Evolutionary conservation across 2,797 vertebrate genomes (phyloP).

Genomic region (Syndactyla subalaris): DNA sequence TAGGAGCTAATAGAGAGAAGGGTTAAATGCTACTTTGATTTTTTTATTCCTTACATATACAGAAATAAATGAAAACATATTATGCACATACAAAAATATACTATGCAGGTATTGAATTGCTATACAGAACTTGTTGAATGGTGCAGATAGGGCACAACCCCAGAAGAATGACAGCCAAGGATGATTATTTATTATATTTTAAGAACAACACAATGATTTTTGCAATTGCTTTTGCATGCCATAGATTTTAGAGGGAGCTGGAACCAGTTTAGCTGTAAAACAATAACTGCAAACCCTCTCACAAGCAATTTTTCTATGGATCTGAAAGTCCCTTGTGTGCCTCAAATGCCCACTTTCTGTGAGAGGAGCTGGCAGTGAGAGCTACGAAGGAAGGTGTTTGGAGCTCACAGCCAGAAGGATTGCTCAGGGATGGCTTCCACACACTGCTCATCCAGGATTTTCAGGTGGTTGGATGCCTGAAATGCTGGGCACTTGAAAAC

Average conservation of each 20-base stretch:
- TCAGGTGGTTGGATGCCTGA: background rate
- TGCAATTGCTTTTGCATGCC: background rate
- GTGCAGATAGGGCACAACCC: background rate
- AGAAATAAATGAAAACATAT: background rate
- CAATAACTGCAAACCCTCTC: background rate
- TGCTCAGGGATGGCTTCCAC: background rate
- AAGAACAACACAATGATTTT: background rate
- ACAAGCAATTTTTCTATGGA: background rate
- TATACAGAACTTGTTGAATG: background rate
- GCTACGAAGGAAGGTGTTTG: background rate
- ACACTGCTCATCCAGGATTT: background rate
- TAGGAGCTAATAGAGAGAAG: background rate
- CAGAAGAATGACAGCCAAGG: background rate
- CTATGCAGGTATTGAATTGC: background rate
- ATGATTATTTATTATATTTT: background rate
- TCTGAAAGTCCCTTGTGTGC: background rate
- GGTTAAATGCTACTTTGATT: background rate
- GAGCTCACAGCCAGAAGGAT: background rate
- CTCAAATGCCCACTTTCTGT: background rate
- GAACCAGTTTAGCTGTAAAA: background rate
- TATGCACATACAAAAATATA: background rate
- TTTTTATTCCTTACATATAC: background rate
- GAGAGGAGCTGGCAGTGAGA: background rate
- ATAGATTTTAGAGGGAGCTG: background rate
- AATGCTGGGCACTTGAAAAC: background rate